Evolutionary conservation across 1,140 invertebrate species (phyloP), one percentile per base, ranked within the genome.

Genomic region (Penaeus vannamei): DNA sequence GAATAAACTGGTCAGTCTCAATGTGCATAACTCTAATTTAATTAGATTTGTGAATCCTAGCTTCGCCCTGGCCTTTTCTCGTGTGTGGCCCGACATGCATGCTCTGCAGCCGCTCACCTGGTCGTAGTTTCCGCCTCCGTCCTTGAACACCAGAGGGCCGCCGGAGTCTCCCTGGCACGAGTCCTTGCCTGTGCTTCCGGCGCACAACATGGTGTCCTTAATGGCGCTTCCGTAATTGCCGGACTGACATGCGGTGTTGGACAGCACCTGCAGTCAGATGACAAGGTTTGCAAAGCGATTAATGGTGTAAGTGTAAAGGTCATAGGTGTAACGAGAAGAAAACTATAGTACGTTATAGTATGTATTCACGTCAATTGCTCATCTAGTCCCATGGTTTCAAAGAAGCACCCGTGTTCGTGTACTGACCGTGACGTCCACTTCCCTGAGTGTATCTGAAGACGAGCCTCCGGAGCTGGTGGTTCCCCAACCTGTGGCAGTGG

Each of bases 141-240:
- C 42, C 85, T 53, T 42, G 85, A n/a, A 80, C 23, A 86, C 53
- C 2, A 90, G 89, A 62, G 89, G 89, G 66, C 89, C 89, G 14
- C 89, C 89, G 26, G 86, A 89, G 53, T 90, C 89, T 8, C 89
- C 86, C 36, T 88, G 86, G 79, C 86, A 88, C 12, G 77, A 83
- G 61, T 88, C 86, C 19, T 66, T 61, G 23, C 79, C 86, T 82
- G 19, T 23, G 5, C 36, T 22, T 32, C 86, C 86, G 42, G 86
- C 86, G 42, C 86, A 88, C 60, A 88, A 76, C 86, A 88, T 88
- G 20, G 36, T 36, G 36, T 20, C 42, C 7, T 66, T 46, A 60
- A 86, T 86, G 66, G 42, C 72, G 14, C 60, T 62, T 22, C 60
- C 60, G 12, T 17, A 19, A 77, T 86, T 76, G 66, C 42, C n/a